These are phyloP conservation scores for Uromys caudimaculatus DNA, from an alignment of 2,797 vertebrate genomes.

Conservation along the genomic window DNA sequence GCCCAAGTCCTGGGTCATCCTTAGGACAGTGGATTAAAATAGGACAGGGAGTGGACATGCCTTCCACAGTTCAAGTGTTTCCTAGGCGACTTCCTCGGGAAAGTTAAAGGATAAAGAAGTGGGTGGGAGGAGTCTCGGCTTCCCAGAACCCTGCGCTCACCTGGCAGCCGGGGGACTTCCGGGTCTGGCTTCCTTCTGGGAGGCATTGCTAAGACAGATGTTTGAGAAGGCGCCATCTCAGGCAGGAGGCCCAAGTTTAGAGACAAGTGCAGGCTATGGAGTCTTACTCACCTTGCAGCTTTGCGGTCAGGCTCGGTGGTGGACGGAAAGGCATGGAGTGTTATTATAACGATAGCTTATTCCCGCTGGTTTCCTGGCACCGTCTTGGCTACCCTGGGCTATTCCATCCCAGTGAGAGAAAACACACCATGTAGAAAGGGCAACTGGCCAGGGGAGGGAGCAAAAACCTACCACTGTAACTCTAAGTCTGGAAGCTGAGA, in stretches of 20 bases:
- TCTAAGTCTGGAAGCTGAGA: neutral
- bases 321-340: rapidly evolving
- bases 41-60: neutral
- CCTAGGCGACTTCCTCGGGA: neutral
- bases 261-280: rapidly evolving
- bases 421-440: neutral
- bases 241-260: neutral
- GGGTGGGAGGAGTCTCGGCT: neutral
- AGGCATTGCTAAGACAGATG: neutral
- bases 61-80: neutral
- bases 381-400: neutral
- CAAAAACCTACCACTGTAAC: neutral
- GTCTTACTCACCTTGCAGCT: rapidly evolving
- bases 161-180: neutral
- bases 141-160: neutral
- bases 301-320: neutral
- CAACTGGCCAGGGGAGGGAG: neutral
- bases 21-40: neutral
- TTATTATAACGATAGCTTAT: neutral
- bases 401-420: neutral
- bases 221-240: neutral
- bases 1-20: neutral
- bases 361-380: neutral
- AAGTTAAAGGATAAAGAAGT: neutral
- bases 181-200: neutral